Percentiles rank a stretch among this genome's conserved stretches.
Evolutionary conservation across 1,140 invertebrate genomes (phyloP).

Genomic region (Tetragnatha versicolor): DNA sequence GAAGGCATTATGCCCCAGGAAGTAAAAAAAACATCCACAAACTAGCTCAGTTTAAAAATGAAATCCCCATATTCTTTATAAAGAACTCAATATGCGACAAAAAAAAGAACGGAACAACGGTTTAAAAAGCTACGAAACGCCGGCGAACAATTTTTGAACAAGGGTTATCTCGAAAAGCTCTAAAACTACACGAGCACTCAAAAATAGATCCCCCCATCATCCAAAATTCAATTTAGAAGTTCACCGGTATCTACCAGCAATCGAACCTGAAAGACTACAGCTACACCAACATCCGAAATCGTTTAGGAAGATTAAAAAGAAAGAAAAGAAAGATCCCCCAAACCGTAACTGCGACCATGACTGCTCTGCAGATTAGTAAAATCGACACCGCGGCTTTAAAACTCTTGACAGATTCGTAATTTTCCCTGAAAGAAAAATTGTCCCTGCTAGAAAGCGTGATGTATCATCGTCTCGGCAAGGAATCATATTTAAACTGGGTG

Average conservation of each 20-base stretch:
- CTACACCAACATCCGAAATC: constrained; percentile 35
- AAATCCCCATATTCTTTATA: too few species aligned
- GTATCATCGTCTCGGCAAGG: constrained; percentile 8
- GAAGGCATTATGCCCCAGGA: too few species aligned
- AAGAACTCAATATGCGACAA: too few species aligned
- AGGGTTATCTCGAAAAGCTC: too few species aligned
- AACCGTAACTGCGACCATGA: constrained; percentile 37
- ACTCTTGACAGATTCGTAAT: constrained; percentile 52
- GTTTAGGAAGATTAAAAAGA: constrained; percentile 50
- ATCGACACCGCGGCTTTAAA: constrained; percentile 46
- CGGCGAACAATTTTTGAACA: too few species aligned
- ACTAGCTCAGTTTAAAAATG: too few species aligned
- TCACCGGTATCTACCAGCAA: constrained; percentile 5
- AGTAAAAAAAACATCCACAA: too few species aligned
- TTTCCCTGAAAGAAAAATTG: constrained; percentile 48
- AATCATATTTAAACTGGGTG: constrained; percentile 41
- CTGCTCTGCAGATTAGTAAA: constrained; percentile 44
- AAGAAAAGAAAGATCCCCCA: neutral
- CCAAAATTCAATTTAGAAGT: constrained; percentile 2
- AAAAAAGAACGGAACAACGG: too few species aligned
- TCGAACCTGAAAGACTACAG: constrained; percentile 30
- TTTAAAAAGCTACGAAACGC: too few species aligned
- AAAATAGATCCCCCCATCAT: constrained; percentile 6
- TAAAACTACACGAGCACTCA: too few species aligned
- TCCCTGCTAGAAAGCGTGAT: constrained; percentile 39